Evolutionary conservation across 2,888 invertebrate genomes (phyloP).

Genomic region (Hirtodrosophila trivittata): DNA sequence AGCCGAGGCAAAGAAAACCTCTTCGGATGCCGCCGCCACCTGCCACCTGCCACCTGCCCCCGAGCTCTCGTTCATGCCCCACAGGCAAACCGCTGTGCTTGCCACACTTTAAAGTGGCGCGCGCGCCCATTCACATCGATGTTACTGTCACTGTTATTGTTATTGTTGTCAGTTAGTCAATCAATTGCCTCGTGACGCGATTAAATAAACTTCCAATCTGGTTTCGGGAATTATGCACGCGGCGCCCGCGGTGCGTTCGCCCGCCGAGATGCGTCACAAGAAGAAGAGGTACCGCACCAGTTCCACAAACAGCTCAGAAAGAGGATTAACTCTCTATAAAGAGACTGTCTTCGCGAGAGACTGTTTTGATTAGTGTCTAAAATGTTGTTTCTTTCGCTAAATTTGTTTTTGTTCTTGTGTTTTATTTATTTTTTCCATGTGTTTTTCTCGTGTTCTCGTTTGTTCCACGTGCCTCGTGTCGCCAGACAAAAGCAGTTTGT

Average conservation of each 20-base stretch:
- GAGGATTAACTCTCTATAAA: no score
- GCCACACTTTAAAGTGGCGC: constrained; percentile 58
- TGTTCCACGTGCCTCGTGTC: constrained; percentile 7
- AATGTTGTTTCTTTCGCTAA: no score
- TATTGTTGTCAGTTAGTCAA: constrained; percentile 5
- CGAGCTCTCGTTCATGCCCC: no score
- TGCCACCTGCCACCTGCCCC: neutral
- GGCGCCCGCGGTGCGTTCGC: constrained; percentile 79
- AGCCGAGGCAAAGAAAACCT: neutral
- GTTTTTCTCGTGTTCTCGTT: no score
- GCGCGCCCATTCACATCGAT: constrained; percentile 65
- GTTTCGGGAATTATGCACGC: constrained; percentile 79
- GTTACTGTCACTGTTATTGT: constrained; percentile 19
- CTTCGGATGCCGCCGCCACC: neutral
- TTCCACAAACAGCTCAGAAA: no score
- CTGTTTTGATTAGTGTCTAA: no score
- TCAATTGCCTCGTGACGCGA: constrained; percentile 38
- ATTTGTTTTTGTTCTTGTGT: no score
- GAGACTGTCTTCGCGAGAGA: no score
- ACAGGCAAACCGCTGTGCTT: neutral
- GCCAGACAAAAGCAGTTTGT: constrained; percentile 79
- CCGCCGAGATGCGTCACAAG: constrained; percentile 82
- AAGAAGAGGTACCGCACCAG: constrained; percentile 82
- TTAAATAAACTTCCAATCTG: constrained; percentile 61
- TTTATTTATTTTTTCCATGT: constrained; percentile 31